Evolutionary conservation across 2,797 vertebrate species (phyloP).

Genomic region (Heteromormyrus szaboi): DNA sequence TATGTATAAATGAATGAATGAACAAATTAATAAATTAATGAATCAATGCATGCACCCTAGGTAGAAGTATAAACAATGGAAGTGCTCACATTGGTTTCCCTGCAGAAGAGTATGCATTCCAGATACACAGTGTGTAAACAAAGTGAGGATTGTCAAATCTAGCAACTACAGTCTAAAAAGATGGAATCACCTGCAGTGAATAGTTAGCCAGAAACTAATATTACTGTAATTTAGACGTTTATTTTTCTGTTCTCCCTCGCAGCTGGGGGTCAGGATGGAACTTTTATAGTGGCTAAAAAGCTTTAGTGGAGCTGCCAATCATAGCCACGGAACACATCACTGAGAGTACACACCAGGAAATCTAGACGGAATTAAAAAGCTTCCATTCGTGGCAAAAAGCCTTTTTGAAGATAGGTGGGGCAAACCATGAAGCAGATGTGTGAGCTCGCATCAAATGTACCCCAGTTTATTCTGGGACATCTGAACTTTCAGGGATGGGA

Average conservation of each 20-base stretch:
- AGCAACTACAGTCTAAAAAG: background rate
- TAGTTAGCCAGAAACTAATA: background rate
- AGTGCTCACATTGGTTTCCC: background rate
- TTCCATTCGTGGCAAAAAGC: conserved; percentile 45
- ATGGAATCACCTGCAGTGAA: background rate
- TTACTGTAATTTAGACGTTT: background rate
- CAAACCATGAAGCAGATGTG: conserved; percentile 49
- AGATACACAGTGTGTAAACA: background rate
- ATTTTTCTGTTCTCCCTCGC: background rate
- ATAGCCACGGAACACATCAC: conserved; percentile 30
- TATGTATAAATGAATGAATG: background rate
- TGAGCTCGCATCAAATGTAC: conserved; percentile 42
- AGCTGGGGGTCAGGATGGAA: background rate
- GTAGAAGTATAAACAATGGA: background rate
- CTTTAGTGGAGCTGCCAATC: background rate
- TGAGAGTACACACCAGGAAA: conserved; percentile 31
- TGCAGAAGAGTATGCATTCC: background rate
- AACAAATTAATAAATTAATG: background rate
- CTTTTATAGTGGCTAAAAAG: background rate
- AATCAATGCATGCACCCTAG: background rate
- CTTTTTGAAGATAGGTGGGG: conserved; percentile 45
- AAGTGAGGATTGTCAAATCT: background rate
- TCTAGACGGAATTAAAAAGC: conserved; percentile 57
- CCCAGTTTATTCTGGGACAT: conserved; percentile 57
- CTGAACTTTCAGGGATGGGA: conserved; percentile 43